Evolutionary conservation across 2,113 vertebrate genomes (phyloP), one percentile per base, ranked within the genome.

Genomic region (Engystomops pustulosus): DNA sequence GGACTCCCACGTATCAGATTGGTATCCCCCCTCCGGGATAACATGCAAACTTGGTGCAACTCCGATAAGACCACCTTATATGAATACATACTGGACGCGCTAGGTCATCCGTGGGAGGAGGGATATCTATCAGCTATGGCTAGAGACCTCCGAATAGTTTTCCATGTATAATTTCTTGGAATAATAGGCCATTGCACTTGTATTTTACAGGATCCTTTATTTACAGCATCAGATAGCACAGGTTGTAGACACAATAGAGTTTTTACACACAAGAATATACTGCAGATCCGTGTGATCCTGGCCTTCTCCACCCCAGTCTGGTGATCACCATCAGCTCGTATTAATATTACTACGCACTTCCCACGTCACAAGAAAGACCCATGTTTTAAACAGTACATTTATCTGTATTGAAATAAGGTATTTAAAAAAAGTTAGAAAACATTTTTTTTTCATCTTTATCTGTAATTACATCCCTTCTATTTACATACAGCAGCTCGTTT

Each of bases 361-460:
- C 67, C 30, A 51, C 34, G 32, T n/a, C 72, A 84, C 58, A 67
- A 65, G 76, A 67, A 34, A 69, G 72, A 77, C 82, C 72, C 72
- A 51, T 0, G 69, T 18, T 20, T 1, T 34, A 77, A n/a, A 62
- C 58, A n/a, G 25, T 77, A 77, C 72, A 68, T 68, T 83, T 62
- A 45, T 76, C 49, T 47, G 34, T 74, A 55, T 55, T 81, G 47
- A 83, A 83, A 83, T 83, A 83, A 58, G 71, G 82, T 84, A 84
- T 84, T 84, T 84, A 84, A 78, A 83, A 78, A 84, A 84, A 84
- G 82, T 77, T 84, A 84, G 72, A 84, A 84, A 84, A 84, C 72
- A 76, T 53, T 78, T 68, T 75, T 45, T 77, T 68, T 47, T 47
- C 27, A 60, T 60, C 49, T 70, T 69, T 20, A 45, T 81, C 58